Evolutionary conservation across 2,888 invertebrate species (phyloP), one percentile per base, ranked within the genome.

Genomic region (Ypsolopha scabrella): DNA sequence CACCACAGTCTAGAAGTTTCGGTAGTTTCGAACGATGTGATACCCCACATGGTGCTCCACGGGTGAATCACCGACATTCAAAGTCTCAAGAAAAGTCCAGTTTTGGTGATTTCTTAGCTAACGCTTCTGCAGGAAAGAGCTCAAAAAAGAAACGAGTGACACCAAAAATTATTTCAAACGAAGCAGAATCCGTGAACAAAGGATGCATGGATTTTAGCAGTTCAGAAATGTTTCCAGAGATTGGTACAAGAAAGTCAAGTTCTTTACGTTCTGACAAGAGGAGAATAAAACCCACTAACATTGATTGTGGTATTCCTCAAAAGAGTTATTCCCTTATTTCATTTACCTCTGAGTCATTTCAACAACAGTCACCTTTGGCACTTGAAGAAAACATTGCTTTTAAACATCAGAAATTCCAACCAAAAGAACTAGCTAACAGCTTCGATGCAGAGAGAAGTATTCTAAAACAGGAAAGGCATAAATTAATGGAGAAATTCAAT

Each of bases 261-360:
- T 83, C 80, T 0, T 58, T 82, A 11, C 60, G 69, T 8, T 75
- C 76, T 0, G 83, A 80, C 33, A 72, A 72, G 54, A 58, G 74
- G 0, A 67, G 89, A 54, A 89, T 89, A 1, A 90, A 89, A 55
- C 90, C 89, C 0, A 89, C 88, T 0, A 79, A 76, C 35, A 76
- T 83, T 37, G 77, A 81, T 48, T 73, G 68, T 48, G 65, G 59
- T 34, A 58, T 58, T 3, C 65, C 69, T 1, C 69, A 77, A 52
- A 79, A 80, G 53, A 78, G 78, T 61, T 57, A 74, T 6, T 80
- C 81, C 0, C 45, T 85, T 1, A 82, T 71, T 34, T 82, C 72
- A 63, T 82, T 82, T 51, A 77, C 65, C 24, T 60, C 72, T 0
- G 82, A 85, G 47, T 67, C 65, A 6, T 80, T 86, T 50, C 74